These are phyloP conservation scores for Zootoca vivipara DNA, from an alignment of 2,113 vertebrate species.

Conservation along the genomic window DNA sequence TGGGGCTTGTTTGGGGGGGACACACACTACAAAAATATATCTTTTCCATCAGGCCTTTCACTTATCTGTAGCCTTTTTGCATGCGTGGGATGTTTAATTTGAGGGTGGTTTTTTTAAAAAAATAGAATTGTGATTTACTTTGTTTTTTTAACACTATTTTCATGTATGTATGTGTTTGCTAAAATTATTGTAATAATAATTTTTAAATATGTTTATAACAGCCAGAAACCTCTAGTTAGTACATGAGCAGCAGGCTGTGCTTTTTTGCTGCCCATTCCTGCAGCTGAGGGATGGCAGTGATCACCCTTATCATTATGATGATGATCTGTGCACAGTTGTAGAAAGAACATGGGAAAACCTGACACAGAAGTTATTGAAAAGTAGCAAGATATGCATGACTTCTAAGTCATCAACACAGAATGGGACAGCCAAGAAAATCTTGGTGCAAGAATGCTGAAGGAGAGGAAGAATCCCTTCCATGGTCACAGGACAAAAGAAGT, in stretches of 20 bases:
- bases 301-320: background rate
- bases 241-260: conserved; percentile 1
- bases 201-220: background rate
- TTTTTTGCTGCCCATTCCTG: conserved; percentile 10
- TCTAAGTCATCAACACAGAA: background rate
- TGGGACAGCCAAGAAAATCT: background rate
- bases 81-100: no score
- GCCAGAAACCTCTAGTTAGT: background rate
- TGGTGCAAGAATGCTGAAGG: background rate
- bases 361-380: background rate
- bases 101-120: no score
- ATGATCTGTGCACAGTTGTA: background rate
- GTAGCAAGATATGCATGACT: background rate
- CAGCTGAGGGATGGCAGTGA: conserved; percentile 16
- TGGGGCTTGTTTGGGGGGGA: no score
- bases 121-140: no score
- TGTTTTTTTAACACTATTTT: no score
- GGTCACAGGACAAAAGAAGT: background rate
- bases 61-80: no score
- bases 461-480: background rate
- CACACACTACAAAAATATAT: no score
- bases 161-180: no score
- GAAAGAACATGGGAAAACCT: background rate
- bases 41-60: no score
- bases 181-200: no score